Conservation (phyloP, 2,113 vertebrate genomes). For the Acanthisitta chloris region DNA sequence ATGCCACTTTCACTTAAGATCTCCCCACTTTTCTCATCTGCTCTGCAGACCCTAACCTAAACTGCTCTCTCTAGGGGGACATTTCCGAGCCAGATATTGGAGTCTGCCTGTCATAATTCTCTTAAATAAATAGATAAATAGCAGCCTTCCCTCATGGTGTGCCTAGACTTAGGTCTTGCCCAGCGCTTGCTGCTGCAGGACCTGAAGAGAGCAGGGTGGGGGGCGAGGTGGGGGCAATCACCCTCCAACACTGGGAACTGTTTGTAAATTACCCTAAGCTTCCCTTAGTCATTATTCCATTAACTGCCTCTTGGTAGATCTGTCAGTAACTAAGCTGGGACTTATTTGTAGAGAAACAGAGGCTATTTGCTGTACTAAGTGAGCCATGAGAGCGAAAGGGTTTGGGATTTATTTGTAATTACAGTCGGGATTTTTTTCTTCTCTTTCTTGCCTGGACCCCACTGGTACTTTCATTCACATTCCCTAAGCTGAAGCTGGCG, state of each 20-base stretch:
- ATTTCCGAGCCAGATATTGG: neutral
- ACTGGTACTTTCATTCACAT: slow-evolving; percentile 79
- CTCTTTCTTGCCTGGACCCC: slow-evolving; percentile 67
- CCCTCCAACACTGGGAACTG: slow-evolving; percentile 1
- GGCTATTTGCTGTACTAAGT: slow-evolving; percentile 68
- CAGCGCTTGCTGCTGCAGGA: neutral
- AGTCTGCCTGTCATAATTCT: neutral
- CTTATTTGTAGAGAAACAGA: slow-evolving; percentile 67
- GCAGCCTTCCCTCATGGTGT: neutral
- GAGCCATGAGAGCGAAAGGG: slow-evolving; percentile 63
- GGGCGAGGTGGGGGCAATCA: neutral
- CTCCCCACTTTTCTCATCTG: neutral
- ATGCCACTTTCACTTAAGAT: neutral
- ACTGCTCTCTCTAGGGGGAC: neutral
- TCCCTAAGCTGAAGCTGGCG: slow-evolving; percentile 81
- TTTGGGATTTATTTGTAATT: slow-evolving; percentile 76
- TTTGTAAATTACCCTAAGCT: slow-evolving; percentile 54
- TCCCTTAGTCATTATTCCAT: slow-evolving; percentile 65
- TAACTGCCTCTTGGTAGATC: slow-evolving; percentile 70
- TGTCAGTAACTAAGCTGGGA: slow-evolving; percentile 66
- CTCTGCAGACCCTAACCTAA: neutral
- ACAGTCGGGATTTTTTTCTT: slow-evolving; percentile 67
- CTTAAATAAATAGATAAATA: neutral
- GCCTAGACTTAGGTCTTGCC: neutral
- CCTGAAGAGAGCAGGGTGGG: neutral